A percentile compares a stretch with the other conserved stretches of the same genome.
Evolutionary conservation across 2,888 invertebrate species (phyloP).

Genomic region (Blera fallax): DNA sequence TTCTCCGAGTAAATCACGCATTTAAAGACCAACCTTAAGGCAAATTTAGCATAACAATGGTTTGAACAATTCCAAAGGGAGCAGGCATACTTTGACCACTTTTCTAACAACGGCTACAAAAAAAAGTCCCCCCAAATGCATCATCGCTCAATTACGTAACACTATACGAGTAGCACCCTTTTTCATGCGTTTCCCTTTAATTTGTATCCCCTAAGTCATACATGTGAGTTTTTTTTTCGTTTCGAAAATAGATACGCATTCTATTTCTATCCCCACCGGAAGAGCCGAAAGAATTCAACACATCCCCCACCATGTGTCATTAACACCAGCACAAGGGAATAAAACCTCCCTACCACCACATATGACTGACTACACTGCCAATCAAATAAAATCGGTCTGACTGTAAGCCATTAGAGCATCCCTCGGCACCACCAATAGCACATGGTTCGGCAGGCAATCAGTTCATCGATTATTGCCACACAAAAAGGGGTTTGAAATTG

Average conservation of each 20-base stretch:
- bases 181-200: background rate
- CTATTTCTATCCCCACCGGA: constrained; percentile 43
- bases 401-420: constrained; percentile 50
- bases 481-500: constrained; percentile 68
- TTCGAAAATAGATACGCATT: constrained; percentile 7
- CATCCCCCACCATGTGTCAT: constrained; percentile 34
- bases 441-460: constrained; percentile 68
- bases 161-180: background rate
- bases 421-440: constrained; percentile 40
- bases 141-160: background rate
- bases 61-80: too few species aligned
- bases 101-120: background rate
- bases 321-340: constrained; percentile 24
- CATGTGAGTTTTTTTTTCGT: background rate
- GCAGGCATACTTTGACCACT: too few species aligned
- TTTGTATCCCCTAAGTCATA: background rate
- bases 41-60: too few species aligned
- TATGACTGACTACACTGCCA: constrained; percentile 24
- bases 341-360: background rate
- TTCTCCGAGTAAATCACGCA: too few species aligned
- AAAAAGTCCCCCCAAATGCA: background rate
- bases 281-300: constrained; percentile 1
- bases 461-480: constrained; percentile 71
- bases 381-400: constrained; percentile 51
- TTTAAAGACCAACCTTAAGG: too few species aligned